These are phyloP conservation scores for Zaprionus capensis DNA, from an alignment of 1,140 invertebrate genomes.

Conservation along the genomic window DNA sequence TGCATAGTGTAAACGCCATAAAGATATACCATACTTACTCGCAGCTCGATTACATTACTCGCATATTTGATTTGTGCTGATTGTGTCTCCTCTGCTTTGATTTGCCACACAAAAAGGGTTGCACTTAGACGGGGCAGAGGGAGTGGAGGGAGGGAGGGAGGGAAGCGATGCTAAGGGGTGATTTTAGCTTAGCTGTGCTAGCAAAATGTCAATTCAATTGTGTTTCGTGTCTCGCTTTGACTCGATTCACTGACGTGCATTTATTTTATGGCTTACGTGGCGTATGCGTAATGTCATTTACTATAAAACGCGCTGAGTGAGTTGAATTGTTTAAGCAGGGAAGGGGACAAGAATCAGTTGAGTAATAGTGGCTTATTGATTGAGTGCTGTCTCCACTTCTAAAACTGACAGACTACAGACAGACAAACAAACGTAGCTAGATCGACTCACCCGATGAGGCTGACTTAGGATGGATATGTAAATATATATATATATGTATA, in stretches of 20 bases:
- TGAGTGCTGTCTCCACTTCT: not conserved
- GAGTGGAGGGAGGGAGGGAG: not conserved
- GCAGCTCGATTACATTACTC: slow-evolving; percentile 34
- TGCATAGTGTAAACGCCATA: not conserved
- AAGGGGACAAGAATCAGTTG: not conserved
- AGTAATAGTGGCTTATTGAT: slow-evolving; percentile 2
- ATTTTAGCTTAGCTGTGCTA: slow-evolving; percentile 30
- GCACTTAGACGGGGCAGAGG: not conserved
- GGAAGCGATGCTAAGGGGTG: not conserved
- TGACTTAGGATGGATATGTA: too few relatives aligned
- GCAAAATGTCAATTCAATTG: slow-evolving; percentile 41
- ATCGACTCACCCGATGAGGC: too few relatives aligned
- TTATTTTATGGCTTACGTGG: slow-evolving; percentile 21
- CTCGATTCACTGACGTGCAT: slow-evolving; percentile 3
- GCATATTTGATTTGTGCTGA: slow-evolving; percentile 49
- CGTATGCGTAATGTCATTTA: slow-evolving; percentile 40
- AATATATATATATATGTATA: too few relatives aligned
- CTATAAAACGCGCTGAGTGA: too few relatives aligned
- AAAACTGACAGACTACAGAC: too few relatives aligned
- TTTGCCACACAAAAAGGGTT: slow-evolving; percentile 21
- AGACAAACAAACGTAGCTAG: too few relatives aligned
- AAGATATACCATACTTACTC: not conserved
- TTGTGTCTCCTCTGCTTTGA: slow-evolving; percentile 22
- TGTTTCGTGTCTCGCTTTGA: slow-evolving; percentile 21
- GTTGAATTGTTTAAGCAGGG: not conserved